Evolutionary conservation across 2,113 vertebrate genomes (phyloP), one percentile per base, ranked within the genome.

Genomic region (Crocuta crocuta): DNA sequence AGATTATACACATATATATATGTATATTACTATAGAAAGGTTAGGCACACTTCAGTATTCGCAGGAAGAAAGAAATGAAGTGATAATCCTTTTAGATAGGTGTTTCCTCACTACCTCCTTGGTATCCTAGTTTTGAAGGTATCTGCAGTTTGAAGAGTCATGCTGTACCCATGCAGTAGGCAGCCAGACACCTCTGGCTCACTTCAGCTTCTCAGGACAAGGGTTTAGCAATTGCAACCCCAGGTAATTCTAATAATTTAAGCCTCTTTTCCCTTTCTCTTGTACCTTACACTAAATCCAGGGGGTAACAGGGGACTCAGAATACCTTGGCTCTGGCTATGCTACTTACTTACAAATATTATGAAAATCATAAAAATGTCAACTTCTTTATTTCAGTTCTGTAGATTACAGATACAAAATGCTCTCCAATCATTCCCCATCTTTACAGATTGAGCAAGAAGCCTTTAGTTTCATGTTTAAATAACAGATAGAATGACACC

Each of bases 311-410:
- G 39, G 21, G 13, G 11, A 55, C 71, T 76, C 35, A 0, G 0
- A 73, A 1, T 23, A 43, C 19, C 45, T 93, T 61, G 0, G 1
- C 0, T 1, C 24, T 63, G 63, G 43, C 81, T 94, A 9, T 0
- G 0, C 45, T 10, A 45, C 93, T 95, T 86, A 6, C 89, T 95
- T 95, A 86, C 45, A 90, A 33, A 98, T 88, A 97, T 98, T 97
- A 93, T 83, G 81, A 89, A 97, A 98, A 89, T 45, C 87, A 97
- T 98, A 97, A 98, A 98, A 97, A 95, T 13, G 33, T 96, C 98
- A 97, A 35, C 94, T 98, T 94, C 95, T 96, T 43, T 90, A 80
- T 97, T 98, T 95, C 96, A 96, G 1, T 96, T 93, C 96, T 96
- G 87, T 88, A 97, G 97, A 96, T 66, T 26, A 61, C 85, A 95